phyloP scores from a whole-genome alignment of 1,140 invertebrate genomes.

The Solenopsis invicta region DNA sequence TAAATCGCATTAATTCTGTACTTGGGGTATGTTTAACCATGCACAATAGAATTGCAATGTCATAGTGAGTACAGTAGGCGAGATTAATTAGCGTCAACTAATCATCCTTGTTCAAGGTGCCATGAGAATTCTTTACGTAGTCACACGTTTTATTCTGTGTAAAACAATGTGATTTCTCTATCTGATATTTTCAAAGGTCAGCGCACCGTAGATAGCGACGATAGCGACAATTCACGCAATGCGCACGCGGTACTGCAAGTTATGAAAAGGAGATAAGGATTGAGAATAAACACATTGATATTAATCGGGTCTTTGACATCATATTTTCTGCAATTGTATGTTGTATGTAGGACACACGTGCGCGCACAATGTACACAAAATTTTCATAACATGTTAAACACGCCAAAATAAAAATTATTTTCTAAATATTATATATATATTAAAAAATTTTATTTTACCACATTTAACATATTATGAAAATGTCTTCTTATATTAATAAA shows the following conservation, averaged over 20 bases:
- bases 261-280: neutral
- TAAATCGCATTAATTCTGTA: neutral
- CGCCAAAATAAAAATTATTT: neutral
- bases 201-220: neutral
- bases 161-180: constrained; percentile 66
- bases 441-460: neutral
- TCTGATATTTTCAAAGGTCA: constrained; percentile 45
- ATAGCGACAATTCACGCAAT: neutral
- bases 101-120: neutral
- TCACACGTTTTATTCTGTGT: neutral
- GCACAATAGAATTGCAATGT: constrained; percentile 14
- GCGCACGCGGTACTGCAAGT: neutral
- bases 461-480: neutral
- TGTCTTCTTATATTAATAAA: neutral
- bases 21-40: neutral
- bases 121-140: constrained; percentile 47
- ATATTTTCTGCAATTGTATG: neutral
- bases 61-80: neutral
- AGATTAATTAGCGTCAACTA: constrained; percentile 57
- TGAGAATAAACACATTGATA: neutral
- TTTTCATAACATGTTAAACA: too few relatives aligned
- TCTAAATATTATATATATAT: neutral
- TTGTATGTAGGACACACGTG: neutral
- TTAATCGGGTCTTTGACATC: neutral
- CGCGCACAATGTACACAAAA: too few relatives aligned